Conservation (phyloP, 2,888 invertebrate species). For the Chloroclysta siterata region DNA sequence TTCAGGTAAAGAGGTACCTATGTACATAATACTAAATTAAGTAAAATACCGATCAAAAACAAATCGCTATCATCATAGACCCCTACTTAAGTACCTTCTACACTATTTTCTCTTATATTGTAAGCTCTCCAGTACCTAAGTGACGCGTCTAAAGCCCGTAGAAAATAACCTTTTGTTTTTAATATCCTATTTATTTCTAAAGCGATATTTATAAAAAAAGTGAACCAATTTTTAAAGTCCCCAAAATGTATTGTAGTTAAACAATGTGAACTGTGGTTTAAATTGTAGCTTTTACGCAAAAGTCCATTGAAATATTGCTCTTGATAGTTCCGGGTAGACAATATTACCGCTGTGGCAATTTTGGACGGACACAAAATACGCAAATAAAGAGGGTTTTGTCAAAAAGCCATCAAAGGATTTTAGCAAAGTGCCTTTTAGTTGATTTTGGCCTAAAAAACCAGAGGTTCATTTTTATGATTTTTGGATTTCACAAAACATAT, state of each 20-base stretch:
- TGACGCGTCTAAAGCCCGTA: too few species aligned
- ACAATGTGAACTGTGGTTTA: slow-evolving; percentile 38
- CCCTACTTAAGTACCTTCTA: too few species aligned
- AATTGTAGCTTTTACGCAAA: slow-evolving; percentile 33
- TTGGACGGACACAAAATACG: slow-evolving; percentile 27
- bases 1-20: too few species aligned
- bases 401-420: slow-evolving; percentile 32
- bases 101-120: too few species aligned
- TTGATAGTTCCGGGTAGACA: slow-evolving; percentile 31
- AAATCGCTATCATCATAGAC: too few species aligned
- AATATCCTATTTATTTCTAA: slow-evolving; percentile 2
- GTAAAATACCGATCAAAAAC: too few species aligned
- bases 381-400: slow-evolving; percentile 27
- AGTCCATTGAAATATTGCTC: slow-evolving; percentile 30
- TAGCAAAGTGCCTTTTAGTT: slow-evolving; percentile 9
- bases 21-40: too few species aligned
- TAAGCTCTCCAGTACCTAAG: too few species aligned
- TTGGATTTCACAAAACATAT: neutral
- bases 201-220: slow-evolving; percentile 40
- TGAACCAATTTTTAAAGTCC: slow-evolving; percentile 37
- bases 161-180: slow-evolving; percentile 5
- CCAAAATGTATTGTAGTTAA: slow-evolving; percentile 23
- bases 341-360: slow-evolving; percentile 24
- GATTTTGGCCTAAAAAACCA: slow-evolving; percentile 1
- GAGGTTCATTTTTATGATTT: neutral